phyloP scores from a whole-genome alignment of 2,113 vertebrate genomes.

The Pipra filicauda region DNA sequence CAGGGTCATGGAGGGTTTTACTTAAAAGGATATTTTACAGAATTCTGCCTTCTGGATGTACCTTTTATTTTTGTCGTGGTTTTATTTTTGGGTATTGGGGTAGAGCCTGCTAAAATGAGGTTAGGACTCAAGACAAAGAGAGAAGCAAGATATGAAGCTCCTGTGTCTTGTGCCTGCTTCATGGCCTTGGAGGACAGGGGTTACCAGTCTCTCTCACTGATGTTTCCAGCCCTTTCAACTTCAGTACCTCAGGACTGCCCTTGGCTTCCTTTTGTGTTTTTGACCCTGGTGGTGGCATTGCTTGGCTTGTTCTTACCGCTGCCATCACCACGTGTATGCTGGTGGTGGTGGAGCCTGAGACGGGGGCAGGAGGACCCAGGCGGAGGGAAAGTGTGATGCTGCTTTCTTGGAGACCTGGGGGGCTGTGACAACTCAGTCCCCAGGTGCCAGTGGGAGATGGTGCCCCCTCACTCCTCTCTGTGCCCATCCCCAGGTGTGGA shows the following conservation, averaged over 20 bases:
- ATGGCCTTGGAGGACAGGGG: neutral
- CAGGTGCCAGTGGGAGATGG: neutral
- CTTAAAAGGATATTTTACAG: neutral
- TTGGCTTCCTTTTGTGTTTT: neutral
- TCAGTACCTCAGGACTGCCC: neutral
- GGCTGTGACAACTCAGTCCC: neutral
- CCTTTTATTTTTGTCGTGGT: too few relatives aligned
- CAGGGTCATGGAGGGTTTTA: neutral
- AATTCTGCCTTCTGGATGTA: neutral
- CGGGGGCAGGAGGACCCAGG: rapidly evolving
- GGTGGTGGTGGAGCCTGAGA: neutral
- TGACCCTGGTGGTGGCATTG: neutral
- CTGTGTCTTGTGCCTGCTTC: neutral
- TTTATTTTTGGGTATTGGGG: neutral
- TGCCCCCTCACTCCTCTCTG: neutral
- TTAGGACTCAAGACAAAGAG: neutral
- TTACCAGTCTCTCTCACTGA: neutral
- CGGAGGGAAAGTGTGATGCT: neutral
- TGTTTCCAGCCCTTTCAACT: neutral
- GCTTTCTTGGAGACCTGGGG: neutral
- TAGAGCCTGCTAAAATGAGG: neutral
- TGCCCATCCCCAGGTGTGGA: neutral
- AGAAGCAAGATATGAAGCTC: neutral
- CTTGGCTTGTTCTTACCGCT: neutral
- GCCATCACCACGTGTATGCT: rapidly evolving